Evolutionary conservation across 1,140 invertebrate genomes (phyloP), one percentile per base, ranked within the genome.

Genomic region (Apolygus lucorum): DNA sequence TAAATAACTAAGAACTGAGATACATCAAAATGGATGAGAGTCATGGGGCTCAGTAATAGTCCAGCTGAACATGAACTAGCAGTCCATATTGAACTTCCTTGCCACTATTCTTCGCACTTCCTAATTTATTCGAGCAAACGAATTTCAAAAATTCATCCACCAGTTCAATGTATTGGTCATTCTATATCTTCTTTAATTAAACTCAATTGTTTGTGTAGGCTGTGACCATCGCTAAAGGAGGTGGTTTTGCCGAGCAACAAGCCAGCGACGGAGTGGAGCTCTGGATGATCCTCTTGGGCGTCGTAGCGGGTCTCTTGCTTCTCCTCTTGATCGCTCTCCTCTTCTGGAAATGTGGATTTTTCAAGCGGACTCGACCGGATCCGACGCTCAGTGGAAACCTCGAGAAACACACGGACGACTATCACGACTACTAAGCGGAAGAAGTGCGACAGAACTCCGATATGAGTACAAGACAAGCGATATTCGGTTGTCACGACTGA

Each of bases 301-400:
- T 91, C 26, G 81, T 91, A 63, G 86, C 86, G 1, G 93, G 93
- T 22, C 77, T 96, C 17, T 77, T 95, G 70, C 79, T 95, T 1
- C 81, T 96, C 25, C 83, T 92, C 8, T 74, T 92, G 0, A 79
- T 95, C 28, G 89, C 88, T n/a, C 80, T 91, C 24, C 78, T 88
- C 1, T 77, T 95, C 25, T 92, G 90, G 86, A 93, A 90, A 80
- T 82, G 90, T 28, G 93, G 93, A 54, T 96, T 96, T 83, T 96
- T 96, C 81, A 93, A 93, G 77, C 77, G 90, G 67, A 83, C 89
- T 71, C 80, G 84, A 27, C 88, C 89, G 8, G 90, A 93, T 78
- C 88, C 87, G 0, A 93, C 90, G 21, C 76, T 93, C 0, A 62
- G 59, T 49, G 71, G 90, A 2, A 93, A 92, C 78, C 78, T 92